Percentiles rank a stretch among this genome's conserved stretches.
Evolutionary conservation across 2,888 invertebrate species (phyloP).

Genomic region (Periphyllus acericola): DNA sequence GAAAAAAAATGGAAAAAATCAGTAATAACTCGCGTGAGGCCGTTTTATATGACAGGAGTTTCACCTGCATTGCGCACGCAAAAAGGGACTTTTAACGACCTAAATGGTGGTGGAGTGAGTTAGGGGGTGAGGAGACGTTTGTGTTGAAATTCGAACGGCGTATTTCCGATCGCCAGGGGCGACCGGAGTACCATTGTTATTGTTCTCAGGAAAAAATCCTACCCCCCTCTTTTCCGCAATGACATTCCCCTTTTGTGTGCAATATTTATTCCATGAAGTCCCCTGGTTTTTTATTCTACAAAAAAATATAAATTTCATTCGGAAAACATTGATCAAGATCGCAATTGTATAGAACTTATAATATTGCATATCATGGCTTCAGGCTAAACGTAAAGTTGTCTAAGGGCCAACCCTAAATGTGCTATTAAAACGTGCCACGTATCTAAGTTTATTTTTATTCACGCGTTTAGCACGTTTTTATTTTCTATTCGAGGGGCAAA

Average conservation of each 20-base stretch:
- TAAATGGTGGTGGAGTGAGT: not conserved
- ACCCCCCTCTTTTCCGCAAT: not conserved
- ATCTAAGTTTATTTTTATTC: not conserved
- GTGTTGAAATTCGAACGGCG: constrained; percentile 58
- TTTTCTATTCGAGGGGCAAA: not conserved
- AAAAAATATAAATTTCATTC: constrained; percentile 49
- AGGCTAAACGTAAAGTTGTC: not conserved
- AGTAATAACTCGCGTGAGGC: constrained; percentile 17
- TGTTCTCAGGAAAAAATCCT: constrained; percentile 42
- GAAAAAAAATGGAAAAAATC: not conserved
- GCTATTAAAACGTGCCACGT: constrained; percentile 5
- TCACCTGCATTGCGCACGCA: constrained; percentile 49
- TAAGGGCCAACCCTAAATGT: constrained; percentile 35
- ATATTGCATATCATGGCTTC: constrained; percentile 10
- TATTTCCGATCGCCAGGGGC: constrained; percentile 59
- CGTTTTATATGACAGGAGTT: constrained; percentile 35
- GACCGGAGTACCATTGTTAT: constrained; percentile 48
- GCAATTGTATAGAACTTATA: constrained; percentile 42
- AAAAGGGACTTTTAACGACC: constrained; percentile 53
- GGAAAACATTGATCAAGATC: constrained; percentile 44
- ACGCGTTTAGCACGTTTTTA: constrained; percentile 22
- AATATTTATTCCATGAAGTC: constrained; percentile 19
- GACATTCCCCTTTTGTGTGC: constrained; percentile 29
- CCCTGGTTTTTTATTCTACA: not conserved
- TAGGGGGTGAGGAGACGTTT: constrained; percentile 16